A percentile compares a stretch with the other conserved stretches of the same genome.
phyloP scores from a whole-genome alignment of 1,140 invertebrate genomes.

The Diabrotica virgifera region DNA sequence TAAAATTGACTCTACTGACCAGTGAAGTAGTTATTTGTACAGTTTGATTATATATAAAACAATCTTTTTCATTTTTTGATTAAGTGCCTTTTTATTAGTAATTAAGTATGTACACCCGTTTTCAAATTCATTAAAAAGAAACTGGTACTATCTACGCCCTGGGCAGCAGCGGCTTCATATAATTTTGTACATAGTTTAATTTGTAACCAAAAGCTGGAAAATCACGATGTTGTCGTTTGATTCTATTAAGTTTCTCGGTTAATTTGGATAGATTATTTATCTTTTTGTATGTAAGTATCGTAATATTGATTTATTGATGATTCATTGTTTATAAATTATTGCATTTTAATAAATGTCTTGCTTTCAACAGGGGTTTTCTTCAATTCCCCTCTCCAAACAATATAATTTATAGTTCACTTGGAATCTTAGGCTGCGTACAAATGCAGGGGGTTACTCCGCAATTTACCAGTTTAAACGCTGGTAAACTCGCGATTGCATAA shows the following conservation, averaged over 20 bases:
- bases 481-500: no score
- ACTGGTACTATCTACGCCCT: not conserved
- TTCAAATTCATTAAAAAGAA: conserved; percentile 12
- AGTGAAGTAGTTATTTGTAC: conserved; percentile 23
- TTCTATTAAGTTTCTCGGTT: conserved; percentile 16
- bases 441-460: no score
- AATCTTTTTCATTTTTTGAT: conserved; percentile 23
- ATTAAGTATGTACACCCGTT: conserved; percentile 9
- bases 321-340: conserved; percentile 22
- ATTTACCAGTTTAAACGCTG: no score
- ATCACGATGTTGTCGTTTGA: not conserved
- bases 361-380: conserved; percentile 4
- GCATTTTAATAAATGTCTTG: conserved; percentile 30
- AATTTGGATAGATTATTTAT: conserved; percentile 18
- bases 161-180: not conserved
- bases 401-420: no score
- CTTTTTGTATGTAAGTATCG: conserved; percentile 1
- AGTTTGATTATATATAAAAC: conserved; percentile 18
- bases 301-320: conserved; percentile 4
- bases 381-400: no score
- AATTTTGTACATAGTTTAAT: conserved; percentile 20
- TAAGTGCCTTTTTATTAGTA: conserved; percentile 32
- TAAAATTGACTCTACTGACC: conserved; percentile 27
- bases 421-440: no score
- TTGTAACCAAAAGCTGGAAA: conserved; percentile 6